phyloP scores from a whole-genome alignment of 2,797 vertebrate genomes.

The Pangasius sanitwongsei region DNA sequence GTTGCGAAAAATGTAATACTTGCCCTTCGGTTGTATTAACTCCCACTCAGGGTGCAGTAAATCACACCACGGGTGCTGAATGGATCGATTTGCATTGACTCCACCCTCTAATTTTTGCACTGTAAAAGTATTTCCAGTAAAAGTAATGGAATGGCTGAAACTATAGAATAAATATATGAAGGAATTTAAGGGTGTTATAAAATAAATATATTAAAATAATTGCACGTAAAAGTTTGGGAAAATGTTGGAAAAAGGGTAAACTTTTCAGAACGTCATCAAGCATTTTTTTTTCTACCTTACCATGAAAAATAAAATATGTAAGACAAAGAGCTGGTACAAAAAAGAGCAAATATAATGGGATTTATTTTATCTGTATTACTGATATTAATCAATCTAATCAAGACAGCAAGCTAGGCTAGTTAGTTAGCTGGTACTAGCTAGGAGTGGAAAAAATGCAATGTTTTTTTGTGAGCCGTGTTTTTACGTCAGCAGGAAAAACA shows the following conservation, averaged over 20 bases:
- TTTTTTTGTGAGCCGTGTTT: neutral
- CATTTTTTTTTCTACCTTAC: too few species aligned
- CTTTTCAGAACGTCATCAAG: neutral
- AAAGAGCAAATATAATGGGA: too few species aligned
- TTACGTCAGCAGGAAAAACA: too few species aligned
- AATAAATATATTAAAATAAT: too few species aligned
- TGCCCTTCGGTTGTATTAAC: neutral
- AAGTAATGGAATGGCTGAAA: neutral
- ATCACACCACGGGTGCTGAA: neutral
- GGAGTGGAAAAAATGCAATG: too few species aligned
- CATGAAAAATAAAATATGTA: too few species aligned
- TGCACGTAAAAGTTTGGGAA: neutral
- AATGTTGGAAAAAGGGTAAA: too few species aligned
- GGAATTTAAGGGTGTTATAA: neutral
- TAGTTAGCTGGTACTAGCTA: neutral
- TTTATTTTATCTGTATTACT: too few species aligned
- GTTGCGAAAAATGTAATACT: neutral
- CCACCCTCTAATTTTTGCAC: too few species aligned
- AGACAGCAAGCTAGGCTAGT: neutral
- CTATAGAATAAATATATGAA: neutral
- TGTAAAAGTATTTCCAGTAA: neutral
- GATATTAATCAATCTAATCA: too few species aligned
- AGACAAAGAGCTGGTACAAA: too few species aligned
- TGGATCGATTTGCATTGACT: neutral
- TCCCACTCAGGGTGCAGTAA: neutral